phyloP scores from a whole-genome alignment of 2,113 vertebrate species.

The Myanophis thanlyinensis region DNA sequence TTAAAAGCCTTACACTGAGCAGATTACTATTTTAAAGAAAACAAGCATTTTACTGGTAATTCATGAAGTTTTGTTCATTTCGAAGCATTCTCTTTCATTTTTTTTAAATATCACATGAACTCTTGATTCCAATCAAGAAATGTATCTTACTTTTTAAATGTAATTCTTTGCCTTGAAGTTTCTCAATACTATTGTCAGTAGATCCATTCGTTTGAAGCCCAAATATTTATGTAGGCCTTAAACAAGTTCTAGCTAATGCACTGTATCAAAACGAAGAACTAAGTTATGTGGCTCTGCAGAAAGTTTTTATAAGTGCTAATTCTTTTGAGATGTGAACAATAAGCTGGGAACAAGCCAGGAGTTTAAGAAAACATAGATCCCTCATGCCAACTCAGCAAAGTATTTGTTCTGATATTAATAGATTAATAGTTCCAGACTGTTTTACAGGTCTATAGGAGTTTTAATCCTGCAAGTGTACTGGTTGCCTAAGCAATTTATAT shows the following conservation, averaged over 20 bases:
- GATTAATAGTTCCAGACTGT: background rate
- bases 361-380: background rate
- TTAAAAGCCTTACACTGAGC: background rate
- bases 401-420: background rate
- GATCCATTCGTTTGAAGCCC: background rate
- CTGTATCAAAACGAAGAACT: background rate
- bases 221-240: background rate
- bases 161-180: background rate
- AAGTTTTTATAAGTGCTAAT: background rate
- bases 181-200: too few species aligned
- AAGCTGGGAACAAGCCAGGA: background rate
- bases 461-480: slow-evolving; percentile 1
- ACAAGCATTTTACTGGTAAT: background rate
- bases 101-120: background rate
- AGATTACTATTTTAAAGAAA: background rate
- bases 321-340: background rate
- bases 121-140: background rate
- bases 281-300: background rate
- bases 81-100: background rate
- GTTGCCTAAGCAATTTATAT: slow-evolving; percentile 30
- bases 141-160: background rate
- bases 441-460: background rate
- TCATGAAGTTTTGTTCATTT: background rate
- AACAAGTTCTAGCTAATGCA: background rate
- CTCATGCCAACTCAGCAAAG: background rate